Percentiles rank a stretch among this genome's conserved stretches.
Conservation (phyloP, 2,888 invertebrate genomes). For the Tubulanus polymorphus region DNA sequence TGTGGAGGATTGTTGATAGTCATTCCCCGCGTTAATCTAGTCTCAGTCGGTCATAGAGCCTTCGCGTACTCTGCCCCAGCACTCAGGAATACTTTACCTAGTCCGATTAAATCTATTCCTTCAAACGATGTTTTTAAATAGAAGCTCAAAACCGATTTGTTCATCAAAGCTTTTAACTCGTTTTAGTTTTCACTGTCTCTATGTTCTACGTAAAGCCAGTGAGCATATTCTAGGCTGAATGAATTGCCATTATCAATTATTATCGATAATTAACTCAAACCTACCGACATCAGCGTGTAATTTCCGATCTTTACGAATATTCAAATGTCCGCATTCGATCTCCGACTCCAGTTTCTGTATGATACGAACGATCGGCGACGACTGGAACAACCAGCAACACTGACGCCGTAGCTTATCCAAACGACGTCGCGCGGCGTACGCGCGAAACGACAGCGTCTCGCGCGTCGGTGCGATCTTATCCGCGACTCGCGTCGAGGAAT, state of each 20-base stretch:
- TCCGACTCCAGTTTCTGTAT: conserved; percentile 67
- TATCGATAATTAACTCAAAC: conserved; percentile 11
- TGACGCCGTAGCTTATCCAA: conserved; percentile 48
- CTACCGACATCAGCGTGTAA: conserved; percentile 74
- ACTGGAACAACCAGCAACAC: conserved; percentile 63
- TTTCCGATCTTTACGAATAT: conserved; percentile 72
- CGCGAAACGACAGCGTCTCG: conserved; percentile 50
- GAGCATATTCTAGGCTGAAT: not conserved
- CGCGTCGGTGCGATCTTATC: conserved; percentile 45
- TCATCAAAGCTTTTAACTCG: no score
- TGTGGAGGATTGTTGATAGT: no score
- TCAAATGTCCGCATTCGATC: conserved; percentile 71
- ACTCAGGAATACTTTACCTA: no score
- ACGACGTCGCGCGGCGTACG: conserved; percentile 47
- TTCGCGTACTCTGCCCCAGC: no score
- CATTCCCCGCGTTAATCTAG: no score
- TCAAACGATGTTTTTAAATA: no score
- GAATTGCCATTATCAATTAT: not conserved
- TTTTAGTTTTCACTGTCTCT: no score
- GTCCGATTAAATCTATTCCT: no score
- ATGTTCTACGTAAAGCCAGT: no score
- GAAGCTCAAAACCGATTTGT: no score
- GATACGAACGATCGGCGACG: conserved; percentile 62
- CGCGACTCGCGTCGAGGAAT: conserved; percentile 18
- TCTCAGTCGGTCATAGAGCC: no score